Conservation (phyloP, 2,113 vertebrate species). For the Ciconia boyciana region DNA sequence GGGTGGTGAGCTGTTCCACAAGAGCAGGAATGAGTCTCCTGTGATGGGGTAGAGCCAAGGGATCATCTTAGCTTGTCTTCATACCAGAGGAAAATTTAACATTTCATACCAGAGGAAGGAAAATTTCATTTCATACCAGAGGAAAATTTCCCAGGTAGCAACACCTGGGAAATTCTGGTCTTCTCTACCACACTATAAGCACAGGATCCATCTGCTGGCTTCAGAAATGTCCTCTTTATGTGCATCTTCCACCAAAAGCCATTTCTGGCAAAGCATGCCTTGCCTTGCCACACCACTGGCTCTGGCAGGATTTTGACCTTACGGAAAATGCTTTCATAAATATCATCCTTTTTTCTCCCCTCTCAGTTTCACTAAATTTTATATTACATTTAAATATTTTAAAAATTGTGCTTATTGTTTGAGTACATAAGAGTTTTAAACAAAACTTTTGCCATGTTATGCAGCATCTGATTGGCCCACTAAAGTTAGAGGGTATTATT, state of each 20-base stretch:
- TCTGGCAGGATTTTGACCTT: background rate
- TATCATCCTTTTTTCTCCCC: background rate
- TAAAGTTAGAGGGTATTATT: background rate
- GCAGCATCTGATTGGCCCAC: background rate
- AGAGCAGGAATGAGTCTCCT: background rate
- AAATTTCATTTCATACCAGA: background rate
- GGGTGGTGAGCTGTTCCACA: background rate
- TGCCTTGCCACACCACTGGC: background rate
- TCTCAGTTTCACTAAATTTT: background rate
- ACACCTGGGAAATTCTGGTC: background rate
- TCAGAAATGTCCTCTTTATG: background rate
- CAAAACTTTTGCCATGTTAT: background rate
- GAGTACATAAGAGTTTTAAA: background rate
- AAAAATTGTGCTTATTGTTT: fast-evolving
- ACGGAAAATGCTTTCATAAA: background rate
- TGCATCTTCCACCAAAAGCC: background rate
- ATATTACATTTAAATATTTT: background rate
- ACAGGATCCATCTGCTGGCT: background rate
- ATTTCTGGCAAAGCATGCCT: background rate
- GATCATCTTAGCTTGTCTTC: background rate
- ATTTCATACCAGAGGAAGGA: too few species aligned
- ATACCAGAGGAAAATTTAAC: background rate
- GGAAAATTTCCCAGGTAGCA: background rate
- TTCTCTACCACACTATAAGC: background rate
- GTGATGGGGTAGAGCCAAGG: background rate